A percentile compares a stretch with the other conserved stretches of the same genome.
These are phyloP conservation scores for Sus cebifrons DNA, from an alignment of 2,797 vertebrate species.

Conservation along the genomic window DNA sequence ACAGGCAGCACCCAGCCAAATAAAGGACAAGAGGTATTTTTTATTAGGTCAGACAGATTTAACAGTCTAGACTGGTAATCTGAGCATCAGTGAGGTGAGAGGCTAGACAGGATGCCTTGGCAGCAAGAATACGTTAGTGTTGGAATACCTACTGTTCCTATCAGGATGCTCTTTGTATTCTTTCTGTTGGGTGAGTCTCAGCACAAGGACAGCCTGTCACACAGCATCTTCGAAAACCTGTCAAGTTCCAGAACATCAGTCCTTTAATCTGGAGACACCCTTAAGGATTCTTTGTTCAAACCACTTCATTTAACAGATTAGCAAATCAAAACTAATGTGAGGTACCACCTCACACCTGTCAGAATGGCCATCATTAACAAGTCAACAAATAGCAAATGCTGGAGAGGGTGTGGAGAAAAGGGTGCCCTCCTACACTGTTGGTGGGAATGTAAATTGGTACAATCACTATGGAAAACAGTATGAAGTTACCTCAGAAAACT, in stretches of 20 bases:
- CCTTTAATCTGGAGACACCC: not conserved
- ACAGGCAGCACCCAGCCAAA: not conserved
- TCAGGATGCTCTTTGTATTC: not conserved
- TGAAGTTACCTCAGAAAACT: too few species aligned
- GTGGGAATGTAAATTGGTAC: too few species aligned
- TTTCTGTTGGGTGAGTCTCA: not conserved
- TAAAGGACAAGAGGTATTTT: not conserved
- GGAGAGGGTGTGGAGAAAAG: too few species aligned
- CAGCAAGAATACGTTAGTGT: not conserved
- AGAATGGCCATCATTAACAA: too few species aligned
- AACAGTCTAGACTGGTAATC: not conserved
- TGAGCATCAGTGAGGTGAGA: not conserved
- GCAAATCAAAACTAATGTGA: too few species aligned
- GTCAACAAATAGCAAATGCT: too few species aligned
- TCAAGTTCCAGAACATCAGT: not conserved
- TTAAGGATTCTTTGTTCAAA: constrained; percentile 5
- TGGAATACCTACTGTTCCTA: not conserved
- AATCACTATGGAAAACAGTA: too few species aligned
- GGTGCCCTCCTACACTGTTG: too few species aligned
- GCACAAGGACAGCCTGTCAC: not conserved
- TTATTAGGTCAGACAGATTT: not conserved
- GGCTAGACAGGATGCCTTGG: not conserved
- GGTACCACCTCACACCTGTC: too few species aligned
- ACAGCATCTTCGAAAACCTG: not conserved
- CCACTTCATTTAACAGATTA: not conserved